These are phyloP conservation scores for Latheticus oryzae DNA, from an alignment of 2,888 invertebrate species.

Conservation along the genomic window DNA sequence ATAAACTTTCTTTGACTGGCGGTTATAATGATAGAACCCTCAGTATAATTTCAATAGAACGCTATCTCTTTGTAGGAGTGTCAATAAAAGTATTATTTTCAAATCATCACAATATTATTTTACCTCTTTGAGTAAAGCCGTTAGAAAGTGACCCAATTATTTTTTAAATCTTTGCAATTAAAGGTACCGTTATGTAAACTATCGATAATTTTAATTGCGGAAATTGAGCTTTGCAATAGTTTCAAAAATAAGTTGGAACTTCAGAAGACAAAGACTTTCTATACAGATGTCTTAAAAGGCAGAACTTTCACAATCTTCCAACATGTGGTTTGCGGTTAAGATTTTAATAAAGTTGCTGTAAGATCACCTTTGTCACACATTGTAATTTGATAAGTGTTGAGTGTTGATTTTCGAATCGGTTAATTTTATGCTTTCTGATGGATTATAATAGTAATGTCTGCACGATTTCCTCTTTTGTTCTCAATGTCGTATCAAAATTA, in stretches of 20 bases:
- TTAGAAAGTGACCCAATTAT: slow-evolving; percentile 31
- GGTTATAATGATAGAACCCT: not conserved
- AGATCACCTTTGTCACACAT: slow-evolving; percentile 13
- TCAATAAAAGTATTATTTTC: not conserved
- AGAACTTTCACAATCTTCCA: slow-evolving; percentile 27
- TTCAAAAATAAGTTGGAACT: slow-evolving; percentile 32
- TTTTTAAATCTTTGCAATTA: slow-evolving; percentile 11
- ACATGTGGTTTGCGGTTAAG: slow-evolving; percentile 21
- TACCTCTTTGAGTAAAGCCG: not conserved
- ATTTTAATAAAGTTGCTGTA: slow-evolving; percentile 1
- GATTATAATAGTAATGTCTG: slow-evolving; percentile 14
- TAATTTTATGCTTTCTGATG: slow-evolving; percentile 36
- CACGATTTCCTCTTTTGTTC: slow-evolving; percentile 13
- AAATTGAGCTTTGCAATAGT: slow-evolving; percentile 21
- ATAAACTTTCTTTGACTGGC: no score
- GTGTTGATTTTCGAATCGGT: slow-evolving; percentile 20
- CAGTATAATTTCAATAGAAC: no score
- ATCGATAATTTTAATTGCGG: slow-evolving; percentile 32
- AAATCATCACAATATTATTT: not conserved
- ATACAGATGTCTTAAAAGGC: no score
- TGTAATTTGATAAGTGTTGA: slow-evolving; percentile 18
- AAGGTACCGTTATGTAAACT: slow-evolving; percentile 19
- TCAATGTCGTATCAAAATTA: slow-evolving; percentile 19
- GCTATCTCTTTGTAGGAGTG: not conserved
- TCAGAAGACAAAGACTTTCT: no score